Conservation (phyloP, 2,888 invertebrate genomes). For the Ophion costatus region DNA sequence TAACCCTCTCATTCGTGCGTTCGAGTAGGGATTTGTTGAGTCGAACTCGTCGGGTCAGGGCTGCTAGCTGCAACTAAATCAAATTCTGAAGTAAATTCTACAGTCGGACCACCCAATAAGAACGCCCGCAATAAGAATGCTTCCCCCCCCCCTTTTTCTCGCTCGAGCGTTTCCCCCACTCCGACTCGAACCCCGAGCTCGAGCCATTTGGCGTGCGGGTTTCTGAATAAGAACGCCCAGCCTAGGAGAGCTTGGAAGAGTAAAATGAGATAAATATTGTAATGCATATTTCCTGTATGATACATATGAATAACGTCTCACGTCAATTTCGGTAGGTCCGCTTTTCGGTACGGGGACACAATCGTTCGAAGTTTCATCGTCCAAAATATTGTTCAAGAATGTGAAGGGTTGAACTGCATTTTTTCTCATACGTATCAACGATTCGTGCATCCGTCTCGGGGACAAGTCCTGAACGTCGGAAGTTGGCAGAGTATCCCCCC, state of each 20-base stretch:
- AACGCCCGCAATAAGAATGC: no score
- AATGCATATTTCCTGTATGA: no score
- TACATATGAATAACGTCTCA: no score
- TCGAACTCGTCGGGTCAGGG: conserved; percentile 84
- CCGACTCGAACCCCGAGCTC: no score
- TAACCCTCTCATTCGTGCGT: conserved; percentile 84
- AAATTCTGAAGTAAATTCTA: no score
- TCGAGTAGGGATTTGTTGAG: conserved; percentile 84
- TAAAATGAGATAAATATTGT: no score
- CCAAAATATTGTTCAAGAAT: conserved; percentile 68
- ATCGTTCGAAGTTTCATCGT: conserved; percentile 48
- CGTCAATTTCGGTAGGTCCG: conserved; percentile 72
- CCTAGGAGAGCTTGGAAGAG: no score
- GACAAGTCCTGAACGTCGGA: conserved; percentile 64
- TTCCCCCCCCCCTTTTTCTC: no score
- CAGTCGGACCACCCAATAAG: no score
- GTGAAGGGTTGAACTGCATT: conserved; percentile 69
- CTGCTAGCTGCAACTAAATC: conserved; percentile 81
- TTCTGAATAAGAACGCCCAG: no score
- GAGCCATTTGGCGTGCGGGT: no score
- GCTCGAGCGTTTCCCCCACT: no score
- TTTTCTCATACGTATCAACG: conserved; percentile 63
- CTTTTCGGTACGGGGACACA: conserved; percentile 28
- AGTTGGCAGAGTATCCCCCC: conserved; percentile 34
- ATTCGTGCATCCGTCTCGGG: conserved; percentile 60